Base-by-base conservation (phyloP, 1,140 invertebrate species). In the Listronotus oregonensis region DNA sequence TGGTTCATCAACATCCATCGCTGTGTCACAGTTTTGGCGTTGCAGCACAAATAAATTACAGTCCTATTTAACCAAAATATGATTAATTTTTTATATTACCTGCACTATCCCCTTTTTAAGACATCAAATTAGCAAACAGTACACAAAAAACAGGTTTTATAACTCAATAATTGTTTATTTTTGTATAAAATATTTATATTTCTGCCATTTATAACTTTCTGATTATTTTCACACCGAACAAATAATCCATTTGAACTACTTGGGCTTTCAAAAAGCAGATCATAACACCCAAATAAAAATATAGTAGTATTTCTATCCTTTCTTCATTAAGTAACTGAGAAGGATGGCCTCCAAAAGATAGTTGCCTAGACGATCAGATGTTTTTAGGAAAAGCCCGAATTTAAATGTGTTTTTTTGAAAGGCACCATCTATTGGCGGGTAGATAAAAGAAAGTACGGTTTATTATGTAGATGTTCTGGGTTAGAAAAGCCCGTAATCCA, bases 1-100 rank as follows among this genome's bases (percentile, higher is more conserved):
- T 57, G 61, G 40, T 14, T 52, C 55, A 44, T 66, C 62, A 32
- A 64, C 60, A 37, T 70, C 68, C 68, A 70, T 70, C 49, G 34
- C 66, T 34, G 43, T 31, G 8, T 46, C 31, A 15, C 21, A 21
- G 17, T 32, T 43, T 49, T 47, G 52, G 52, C 52, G 31, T 52
- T 49, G 61, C 10, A 64, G 14, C n/a, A 17, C 21, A n/a, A 50
- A 21, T 7, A 18, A 32, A 42, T 37, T 37, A 21, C 14, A 37
- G 21, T 15, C 6, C 5, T 55, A 42, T 55, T 55, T 55, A 17
- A n/a, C 31, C 42, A 42, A 55, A 55, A 7, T 42, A 8, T 18
- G 6, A 18, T 55, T 55, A 55, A 55, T 55, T 55, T 18, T 1
- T 12, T 11, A 21, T 18, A 21, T 15, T 18, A 42, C 1, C 6